A percentile compares a stretch with the other conserved stretches of the same genome.
These are phyloP conservation scores for Nysson spinosus DNA, from an alignment of 2,888 invertebrate species.

Conservation along the genomic window DNA sequence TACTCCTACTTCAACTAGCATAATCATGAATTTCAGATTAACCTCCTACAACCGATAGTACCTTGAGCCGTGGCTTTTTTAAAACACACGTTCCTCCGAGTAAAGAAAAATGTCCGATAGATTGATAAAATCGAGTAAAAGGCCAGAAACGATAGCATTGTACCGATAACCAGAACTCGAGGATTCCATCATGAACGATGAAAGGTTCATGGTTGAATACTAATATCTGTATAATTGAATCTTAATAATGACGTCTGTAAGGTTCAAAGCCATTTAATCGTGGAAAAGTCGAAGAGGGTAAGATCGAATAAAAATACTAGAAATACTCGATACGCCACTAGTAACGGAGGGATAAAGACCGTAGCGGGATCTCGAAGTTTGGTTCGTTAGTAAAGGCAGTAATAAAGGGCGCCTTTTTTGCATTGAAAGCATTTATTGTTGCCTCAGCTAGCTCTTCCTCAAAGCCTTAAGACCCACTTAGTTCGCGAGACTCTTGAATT, in stretches of 20 bases:
- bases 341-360: slow-evolving; percentile 46
- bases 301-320: background rate
- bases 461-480: slow-evolving; percentile 45
- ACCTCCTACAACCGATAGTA: background rate
- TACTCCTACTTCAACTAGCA: slow-evolving; percentile 12
- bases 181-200: no score
- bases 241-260: slow-evolving; percentile 27
- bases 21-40: slow-evolving; percentile 44
- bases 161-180: background rate
- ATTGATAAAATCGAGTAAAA: slow-evolving; percentile 23
- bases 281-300: slow-evolving; percentile 2
- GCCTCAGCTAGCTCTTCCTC: slow-evolving; percentile 36
- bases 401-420: slow-evolving; percentile 50
- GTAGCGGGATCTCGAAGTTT: slow-evolving; percentile 31
- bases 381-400: slow-evolving; percentile 48
- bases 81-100: background rate
- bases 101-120: background rate
- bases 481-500: slow-evolving; percentile 45
- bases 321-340: background rate
- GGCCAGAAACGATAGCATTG: background rate
- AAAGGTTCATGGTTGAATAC: slow-evolving; percentile 14
- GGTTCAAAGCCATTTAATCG: slow-evolving; percentile 31
- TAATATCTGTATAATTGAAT: slow-evolving; percentile 39
- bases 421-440: slow-evolving; percentile 52
- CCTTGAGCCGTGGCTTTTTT: background rate